Conservation (phyloP, 2,888 invertebrate species). For the Salpingus planirostris region DNA sequence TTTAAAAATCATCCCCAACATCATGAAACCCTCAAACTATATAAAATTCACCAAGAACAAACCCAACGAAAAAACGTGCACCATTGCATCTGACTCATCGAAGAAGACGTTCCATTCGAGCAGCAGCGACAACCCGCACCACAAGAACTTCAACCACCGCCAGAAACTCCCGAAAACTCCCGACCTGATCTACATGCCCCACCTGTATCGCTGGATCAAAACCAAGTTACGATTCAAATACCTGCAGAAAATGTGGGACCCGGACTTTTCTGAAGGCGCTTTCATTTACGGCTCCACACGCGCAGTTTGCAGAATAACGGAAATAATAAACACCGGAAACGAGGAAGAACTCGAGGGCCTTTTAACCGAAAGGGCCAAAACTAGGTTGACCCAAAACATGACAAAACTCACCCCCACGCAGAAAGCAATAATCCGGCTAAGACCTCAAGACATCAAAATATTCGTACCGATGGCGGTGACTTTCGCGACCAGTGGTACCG, state of each 20-base stretch:
- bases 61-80: too few species aligned
- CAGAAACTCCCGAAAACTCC: constrained; percentile 31
- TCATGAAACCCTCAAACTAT: too few species aligned
- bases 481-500: constrained; percentile 20
- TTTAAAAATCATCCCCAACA: too few species aligned
- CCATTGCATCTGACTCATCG: too few species aligned
- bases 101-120: too few species aligned
- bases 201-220: constrained; percentile 36
- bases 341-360: constrained; percentile 30
- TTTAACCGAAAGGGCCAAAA: constrained; percentile 25
- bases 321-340: constrained; percentile 34
- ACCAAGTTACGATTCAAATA: constrained; percentile 37
- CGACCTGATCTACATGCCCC: constrained; percentile 38
- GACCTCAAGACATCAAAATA: constrained; percentile 38
- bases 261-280: constrained; percentile 40
- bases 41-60: too few species aligned
- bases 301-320: constrained; percentile 37
- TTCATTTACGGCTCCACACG: constrained; percentile 37
- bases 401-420: constrained; percentile 28
- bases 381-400: constrained; percentile 30
- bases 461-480: constrained; percentile 34
- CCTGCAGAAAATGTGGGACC: constrained; percentile 36
- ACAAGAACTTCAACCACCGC: too few species aligned
- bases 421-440: constrained; percentile 31
- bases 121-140: too few species aligned